Conservation (phyloP, 2,113 vertebrate species). For the Eolophus roseicapilla region DNA sequence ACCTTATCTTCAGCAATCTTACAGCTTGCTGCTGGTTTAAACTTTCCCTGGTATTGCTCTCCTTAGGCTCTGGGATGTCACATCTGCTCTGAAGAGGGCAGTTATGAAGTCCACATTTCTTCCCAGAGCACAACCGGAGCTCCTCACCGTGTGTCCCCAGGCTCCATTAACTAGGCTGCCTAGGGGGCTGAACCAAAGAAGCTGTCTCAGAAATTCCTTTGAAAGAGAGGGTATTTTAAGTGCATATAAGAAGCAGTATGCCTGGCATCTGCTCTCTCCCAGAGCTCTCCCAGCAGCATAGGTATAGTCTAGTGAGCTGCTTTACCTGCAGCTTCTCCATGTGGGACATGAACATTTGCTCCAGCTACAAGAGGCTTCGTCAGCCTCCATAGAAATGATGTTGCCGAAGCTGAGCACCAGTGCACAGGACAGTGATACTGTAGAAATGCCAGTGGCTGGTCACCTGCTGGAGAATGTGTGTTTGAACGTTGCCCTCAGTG, state of each 20-base stretch:
- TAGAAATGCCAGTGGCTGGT: not conserved
- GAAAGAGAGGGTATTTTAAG: slow-evolving; percentile 7
- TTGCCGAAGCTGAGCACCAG: not conserved
- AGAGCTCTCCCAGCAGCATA: not conserved
- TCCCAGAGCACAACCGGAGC: not conserved
- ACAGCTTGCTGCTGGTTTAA: not conserved
- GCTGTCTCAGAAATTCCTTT: not conserved
- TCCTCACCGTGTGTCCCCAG: not conserved
- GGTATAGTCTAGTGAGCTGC: not conserved
- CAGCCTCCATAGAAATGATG: not conserved
- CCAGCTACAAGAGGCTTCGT: not conserved
- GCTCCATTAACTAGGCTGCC: not conserved
- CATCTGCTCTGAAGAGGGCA: not conserved
- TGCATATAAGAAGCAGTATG: not conserved
- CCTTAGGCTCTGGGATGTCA: not conserved
- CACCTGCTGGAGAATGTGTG: not conserved
- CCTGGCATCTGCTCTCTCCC: not conserved
- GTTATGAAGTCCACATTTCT: not conserved
- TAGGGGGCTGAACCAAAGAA: not conserved
- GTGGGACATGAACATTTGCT: not conserved
- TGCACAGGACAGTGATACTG: no score
- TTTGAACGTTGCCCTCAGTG: not conserved
- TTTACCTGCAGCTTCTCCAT: not conserved
- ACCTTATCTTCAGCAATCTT: not conserved
- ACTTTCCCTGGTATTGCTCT: not conserved